These are phyloP conservation scores for Dicyrtomina minuta DNA, from an alignment of 2,888 invertebrate species.

Conservation along the genomic window DNA sequence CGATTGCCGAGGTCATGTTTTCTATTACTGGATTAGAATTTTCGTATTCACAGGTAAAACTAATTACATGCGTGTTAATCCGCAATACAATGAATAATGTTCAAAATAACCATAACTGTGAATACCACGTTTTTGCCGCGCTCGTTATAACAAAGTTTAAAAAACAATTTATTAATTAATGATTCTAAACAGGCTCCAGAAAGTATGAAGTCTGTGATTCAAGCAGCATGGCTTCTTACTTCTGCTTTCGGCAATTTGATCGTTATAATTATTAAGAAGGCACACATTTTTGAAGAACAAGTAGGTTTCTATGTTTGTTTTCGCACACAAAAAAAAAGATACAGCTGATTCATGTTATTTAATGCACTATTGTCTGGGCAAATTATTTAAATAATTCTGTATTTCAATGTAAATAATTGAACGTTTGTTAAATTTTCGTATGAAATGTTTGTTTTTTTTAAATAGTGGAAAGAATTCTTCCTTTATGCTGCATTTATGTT, in stretches of 20 bases:
- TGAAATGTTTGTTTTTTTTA: constrained; percentile 19
- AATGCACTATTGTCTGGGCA: no score
- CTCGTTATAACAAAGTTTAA: no score
- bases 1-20: constrained; percentile 91
- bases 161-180: constrained; percentile 21
- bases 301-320: constrained; percentile 55
- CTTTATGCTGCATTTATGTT: constrained; percentile 70
- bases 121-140: no score
- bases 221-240: constrained; percentile 63
- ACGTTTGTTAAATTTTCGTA: no score
- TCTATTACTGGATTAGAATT: constrained; percentile 94
- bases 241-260: constrained; percentile 64
- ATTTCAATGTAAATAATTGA: not conserved
- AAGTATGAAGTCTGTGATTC: constrained; percentile 64
- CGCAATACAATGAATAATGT: no score
- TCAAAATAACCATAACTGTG: no score
- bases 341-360: no score
- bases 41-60: constrained; percentile 81
- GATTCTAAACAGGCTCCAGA: constrained; percentile 59
- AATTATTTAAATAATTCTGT: not conserved
- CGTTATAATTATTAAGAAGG: constrained; percentile 61
- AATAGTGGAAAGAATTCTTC: constrained; percentile 72
- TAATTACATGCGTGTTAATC: no score
- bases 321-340: no score
- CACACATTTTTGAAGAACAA: constrained; percentile 57